Base-by-base conservation (phyloP, 2,113 vertebrate genomes). In the Trochalopteron elliotii region DNA sequence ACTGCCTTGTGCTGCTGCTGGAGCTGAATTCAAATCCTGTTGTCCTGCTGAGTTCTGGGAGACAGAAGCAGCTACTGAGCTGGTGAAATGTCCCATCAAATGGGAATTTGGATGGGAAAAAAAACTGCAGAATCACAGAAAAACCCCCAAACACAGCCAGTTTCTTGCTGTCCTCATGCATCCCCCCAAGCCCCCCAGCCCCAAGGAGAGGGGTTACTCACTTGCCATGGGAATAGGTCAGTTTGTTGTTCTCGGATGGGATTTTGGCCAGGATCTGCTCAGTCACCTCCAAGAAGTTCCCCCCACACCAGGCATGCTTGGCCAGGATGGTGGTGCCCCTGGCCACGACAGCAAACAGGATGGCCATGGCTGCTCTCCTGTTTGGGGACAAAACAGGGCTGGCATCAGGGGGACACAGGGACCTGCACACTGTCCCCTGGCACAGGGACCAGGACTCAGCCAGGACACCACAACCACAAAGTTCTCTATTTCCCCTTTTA, bases 261-360 rank as follows among this genome's bases (percentile, higher is more conserved):
- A 99, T 99, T 95, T 99, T 99, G 11, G 99, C 99, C 95, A 99
- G 98, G 94, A 99, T 99, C 97, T 99, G 99, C 93, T 99, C 99
- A 0, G 99, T 99, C 95, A 99, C 99, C 96, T 99, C 99, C 97
- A 99, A 98, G 96, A 99, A 99, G 98, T 99, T 99, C 20, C 99
- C 99, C 12, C 99, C 98, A 55, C 99, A 99, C 98, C 98, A 99
- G 35, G 99, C 99, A 53, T 99, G 98, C 72, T 99, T 99, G 95
- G 99, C 99, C 79, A 99, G 98, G 96, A 99, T 99, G 86, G 99
- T 99, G 68, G 99, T 99, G 96, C 99, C 99, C 95, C 99, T 98
- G 15, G 99, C 99, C 97, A 99, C 99, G 31, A 99, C 99, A 15
- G 99, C 98, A 59, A 99, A 99, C 40, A 99, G 98, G 98, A 99